Percentiles rank a stretch among this genome's conserved stretches.
Conservation (phyloP, 2,113 vertebrate species). For the Trochalopteron elliotii region DNA sequence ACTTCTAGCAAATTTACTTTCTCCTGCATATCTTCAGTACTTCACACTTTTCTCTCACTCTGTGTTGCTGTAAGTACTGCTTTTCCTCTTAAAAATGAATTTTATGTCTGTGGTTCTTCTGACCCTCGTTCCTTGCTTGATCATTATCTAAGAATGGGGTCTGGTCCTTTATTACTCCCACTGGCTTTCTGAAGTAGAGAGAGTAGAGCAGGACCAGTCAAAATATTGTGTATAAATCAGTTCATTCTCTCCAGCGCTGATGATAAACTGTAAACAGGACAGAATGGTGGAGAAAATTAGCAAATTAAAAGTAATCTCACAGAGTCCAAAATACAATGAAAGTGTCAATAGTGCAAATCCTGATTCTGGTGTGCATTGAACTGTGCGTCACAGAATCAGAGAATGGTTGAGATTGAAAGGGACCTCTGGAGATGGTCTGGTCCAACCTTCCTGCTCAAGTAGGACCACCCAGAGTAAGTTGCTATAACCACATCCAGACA, state of each 20-base stretch:
- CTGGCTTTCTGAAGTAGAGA: not conserved
- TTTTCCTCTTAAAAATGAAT: not conserved
- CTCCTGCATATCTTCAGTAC: not conserved
- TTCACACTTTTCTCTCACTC: not conserved
- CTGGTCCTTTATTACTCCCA: not conserved
- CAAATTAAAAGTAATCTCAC: not conserved
- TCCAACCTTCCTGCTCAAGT: not conserved
- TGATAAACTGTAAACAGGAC: not conserved
- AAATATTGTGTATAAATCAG: not conserved
- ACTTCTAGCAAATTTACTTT: not conserved
- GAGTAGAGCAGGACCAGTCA: not conserved
- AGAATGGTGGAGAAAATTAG: not conserved
- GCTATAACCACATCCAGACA: not conserved
- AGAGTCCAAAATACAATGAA: not conserved
- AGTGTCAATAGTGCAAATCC: not conserved
- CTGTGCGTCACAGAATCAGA: not conserved
- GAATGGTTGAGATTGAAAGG: not conserved
- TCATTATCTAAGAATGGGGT: not conserved
- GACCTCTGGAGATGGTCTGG: not conserved
- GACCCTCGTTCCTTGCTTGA: not conserved
- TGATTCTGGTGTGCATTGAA: not conserved
- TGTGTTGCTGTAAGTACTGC: not conserved
- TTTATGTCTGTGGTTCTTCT: not conserved
- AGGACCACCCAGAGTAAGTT: not conserved
- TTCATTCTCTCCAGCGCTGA: not conserved